A percentile compares a stretch with the other conserved stretches of the same genome.
Conservation (phyloP, 2,888 invertebrate species). For the Mamestra brassicae region DNA sequence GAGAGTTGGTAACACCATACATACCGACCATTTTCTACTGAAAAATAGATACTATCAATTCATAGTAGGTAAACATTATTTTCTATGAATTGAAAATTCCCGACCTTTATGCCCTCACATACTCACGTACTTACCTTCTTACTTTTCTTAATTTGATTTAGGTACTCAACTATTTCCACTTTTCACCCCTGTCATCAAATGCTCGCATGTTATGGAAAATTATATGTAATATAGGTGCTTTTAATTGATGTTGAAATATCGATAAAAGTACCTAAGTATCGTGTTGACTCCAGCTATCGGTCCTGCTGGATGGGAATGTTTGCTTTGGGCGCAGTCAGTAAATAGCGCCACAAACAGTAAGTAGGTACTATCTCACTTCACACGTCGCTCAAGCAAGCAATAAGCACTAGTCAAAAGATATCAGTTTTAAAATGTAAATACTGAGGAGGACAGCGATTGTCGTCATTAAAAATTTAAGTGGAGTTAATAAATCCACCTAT, state of each 20-base stretch:
- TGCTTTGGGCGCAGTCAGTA: slow-evolving; percentile 78
- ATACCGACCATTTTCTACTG: not conserved
- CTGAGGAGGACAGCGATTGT: slow-evolving; percentile 12
- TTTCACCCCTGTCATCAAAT: slow-evolving; percentile 23
- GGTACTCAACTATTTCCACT: slow-evolving; percentile 5
- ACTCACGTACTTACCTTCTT: not conserved
- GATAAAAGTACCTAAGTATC: slow-evolving; percentile 50
- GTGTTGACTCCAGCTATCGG: slow-evolving; percentile 78
- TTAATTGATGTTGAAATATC: slow-evolving; percentile 59
- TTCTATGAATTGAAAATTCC: slow-evolving; percentile 17
- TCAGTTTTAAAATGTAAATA: slow-evolving; percentile 41
- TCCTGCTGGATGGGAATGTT: slow-evolving; percentile 79
- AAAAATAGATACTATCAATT: slow-evolving; percentile 16
- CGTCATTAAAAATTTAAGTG: slow-evolving; percentile 35
- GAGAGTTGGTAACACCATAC: not conserved
- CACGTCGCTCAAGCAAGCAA: slow-evolving; percentile 50
- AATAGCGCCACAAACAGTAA: slow-evolving; percentile 70
- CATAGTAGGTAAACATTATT: not conserved
- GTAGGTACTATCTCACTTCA: slow-evolving; percentile 53
- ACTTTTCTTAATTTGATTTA: not conserved
- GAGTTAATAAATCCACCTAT: slow-evolving; percentile 14
- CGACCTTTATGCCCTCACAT: not conserved
- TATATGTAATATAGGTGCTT: slow-evolving; percentile 45
- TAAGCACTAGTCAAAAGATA: slow-evolving; percentile 43
- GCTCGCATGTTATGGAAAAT: slow-evolving; percentile 47